Percentiles rank a stretch among this genome's conserved stretches.
Conservation (phyloP, 2,113 vertebrate species). For the Quiscalus mexicanus region DNA sequence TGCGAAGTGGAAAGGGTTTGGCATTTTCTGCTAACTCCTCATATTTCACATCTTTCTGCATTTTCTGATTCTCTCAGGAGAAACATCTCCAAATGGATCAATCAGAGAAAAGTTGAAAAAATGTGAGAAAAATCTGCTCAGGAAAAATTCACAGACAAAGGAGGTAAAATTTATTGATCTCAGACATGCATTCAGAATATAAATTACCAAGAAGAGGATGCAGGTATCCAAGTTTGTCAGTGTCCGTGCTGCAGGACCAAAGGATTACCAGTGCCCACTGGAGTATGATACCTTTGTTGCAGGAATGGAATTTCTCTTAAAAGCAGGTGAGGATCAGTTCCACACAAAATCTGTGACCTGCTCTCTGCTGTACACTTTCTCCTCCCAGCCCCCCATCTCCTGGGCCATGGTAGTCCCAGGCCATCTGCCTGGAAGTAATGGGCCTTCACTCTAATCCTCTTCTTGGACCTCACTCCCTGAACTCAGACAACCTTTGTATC, state of each 20-base stretch:
- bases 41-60: background rate
- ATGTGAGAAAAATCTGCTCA: background rate
- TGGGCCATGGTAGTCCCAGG: background rate
- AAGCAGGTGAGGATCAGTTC: background rate
- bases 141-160: background rate
- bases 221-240: background rate
- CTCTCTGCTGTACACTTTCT: background rate
- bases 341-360: background rate
- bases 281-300: background rate
- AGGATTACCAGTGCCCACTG: background rate
- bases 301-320: background rate
- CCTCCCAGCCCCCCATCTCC: background rate
- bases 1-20: background rate
- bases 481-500: background rate
- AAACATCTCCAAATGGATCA: background rate
- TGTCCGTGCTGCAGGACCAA: background rate
- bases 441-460: background rate
- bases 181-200: background rate
- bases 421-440: background rate
- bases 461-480: background rate
- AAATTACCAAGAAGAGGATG: background rate
- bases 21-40: background rate
- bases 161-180: background rate
- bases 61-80: background rate
- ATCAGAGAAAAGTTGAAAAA: background rate